Evolutionary conservation across 2,113 vertebrate genomes (phyloP).

Genomic region (Halichoeres trimaculatus): DNA sequence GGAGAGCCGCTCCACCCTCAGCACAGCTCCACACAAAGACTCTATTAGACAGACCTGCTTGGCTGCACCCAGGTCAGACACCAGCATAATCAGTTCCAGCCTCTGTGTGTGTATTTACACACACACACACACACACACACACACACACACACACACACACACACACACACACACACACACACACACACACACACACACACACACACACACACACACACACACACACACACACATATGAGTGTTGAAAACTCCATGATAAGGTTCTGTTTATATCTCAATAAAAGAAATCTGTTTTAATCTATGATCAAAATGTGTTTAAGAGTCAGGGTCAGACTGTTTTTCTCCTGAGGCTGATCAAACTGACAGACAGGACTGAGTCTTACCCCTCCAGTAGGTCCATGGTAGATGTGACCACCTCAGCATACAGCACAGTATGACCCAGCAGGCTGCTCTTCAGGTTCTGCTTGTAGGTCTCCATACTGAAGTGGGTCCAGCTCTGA

Average conservation of each 20-base stretch:
- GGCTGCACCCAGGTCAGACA: constrained; percentile 92
- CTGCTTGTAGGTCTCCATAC: constrained; percentile 83
- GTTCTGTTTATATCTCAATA: no score
- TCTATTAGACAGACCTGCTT: constrained; percentile 90
- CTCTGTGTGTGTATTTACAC: background rate
- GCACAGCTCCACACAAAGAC: constrained; percentile 93
- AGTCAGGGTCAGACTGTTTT: no score
- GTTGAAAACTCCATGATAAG: no score
- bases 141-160: no score
- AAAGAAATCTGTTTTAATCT: no score
- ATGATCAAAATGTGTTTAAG: no score
- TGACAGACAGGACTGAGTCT: constrained; percentile 33
- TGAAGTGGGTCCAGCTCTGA: constrained; percentile 83
- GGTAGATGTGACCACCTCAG: constrained; percentile 88
- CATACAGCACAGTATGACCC: constrained; percentile 87
- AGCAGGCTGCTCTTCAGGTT: constrained; percentile 86
- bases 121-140: background rate
- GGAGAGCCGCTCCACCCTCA: constrained; percentile 86
- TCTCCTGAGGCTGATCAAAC: background rate
- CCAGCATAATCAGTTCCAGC: constrained; percentile 99
- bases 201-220: background rate
- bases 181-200: background rate
- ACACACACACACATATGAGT: background rate
- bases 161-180: no score
- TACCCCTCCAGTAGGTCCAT: constrained; percentile 95